Percentiles rank a stretch among this genome's conserved stretches.
These are phyloP conservation scores for Haplotaxodon microlepis DNA, from an alignment of 2,113 vertebrate species.

Conservation along the genomic window DNA sequence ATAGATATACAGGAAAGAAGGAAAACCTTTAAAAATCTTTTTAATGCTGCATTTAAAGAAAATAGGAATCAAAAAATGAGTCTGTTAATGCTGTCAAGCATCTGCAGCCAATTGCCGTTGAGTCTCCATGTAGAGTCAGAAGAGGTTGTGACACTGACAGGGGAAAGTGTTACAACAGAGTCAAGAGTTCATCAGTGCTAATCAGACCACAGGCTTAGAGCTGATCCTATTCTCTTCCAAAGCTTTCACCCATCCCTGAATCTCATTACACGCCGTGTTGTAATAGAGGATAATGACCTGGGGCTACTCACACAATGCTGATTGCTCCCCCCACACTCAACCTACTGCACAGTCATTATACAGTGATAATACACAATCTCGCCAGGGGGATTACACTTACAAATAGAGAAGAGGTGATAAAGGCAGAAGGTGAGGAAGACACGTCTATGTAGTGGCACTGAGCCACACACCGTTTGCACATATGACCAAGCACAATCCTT, in stretches of 20 bases:
- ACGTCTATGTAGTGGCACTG: background rate
- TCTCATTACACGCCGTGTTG: slow-evolving; percentile 63
- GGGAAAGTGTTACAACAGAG: slow-evolving; percentile 48
- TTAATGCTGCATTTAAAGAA: background rate
- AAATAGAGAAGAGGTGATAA: slow-evolving; percentile 27
- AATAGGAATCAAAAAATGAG: background rate
- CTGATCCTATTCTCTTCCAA: slow-evolving; percentile 60
- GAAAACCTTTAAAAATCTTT: background rate
- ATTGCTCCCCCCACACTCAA: slow-evolving; percentile 44
- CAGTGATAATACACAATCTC: slow-evolving; percentile 54
- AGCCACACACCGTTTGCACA: background rate
- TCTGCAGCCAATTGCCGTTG: slow-evolving; percentile 21
- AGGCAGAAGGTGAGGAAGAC: background rate
- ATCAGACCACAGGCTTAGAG: slow-evolving; percentile 60
- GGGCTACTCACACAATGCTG: slow-evolving; percentile 55
- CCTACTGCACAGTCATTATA: slow-evolving; percentile 57
- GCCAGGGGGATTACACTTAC: slow-evolving; percentile 41
- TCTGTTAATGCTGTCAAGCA: background rate
- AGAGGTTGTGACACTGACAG: slow-evolving; percentile 32
- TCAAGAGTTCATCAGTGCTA: slow-evolving; percentile 67
- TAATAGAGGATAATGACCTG: slow-evolving; percentile 65
- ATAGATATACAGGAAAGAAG: background rate
- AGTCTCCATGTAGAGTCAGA: slow-evolving; percentile 1
- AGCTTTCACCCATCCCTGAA: slow-evolving; percentile 57
- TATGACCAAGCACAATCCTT: background rate